phyloP scores from a whole-genome alignment of 2,888 invertebrate species.

The Dioctria rufipes region DNA sequence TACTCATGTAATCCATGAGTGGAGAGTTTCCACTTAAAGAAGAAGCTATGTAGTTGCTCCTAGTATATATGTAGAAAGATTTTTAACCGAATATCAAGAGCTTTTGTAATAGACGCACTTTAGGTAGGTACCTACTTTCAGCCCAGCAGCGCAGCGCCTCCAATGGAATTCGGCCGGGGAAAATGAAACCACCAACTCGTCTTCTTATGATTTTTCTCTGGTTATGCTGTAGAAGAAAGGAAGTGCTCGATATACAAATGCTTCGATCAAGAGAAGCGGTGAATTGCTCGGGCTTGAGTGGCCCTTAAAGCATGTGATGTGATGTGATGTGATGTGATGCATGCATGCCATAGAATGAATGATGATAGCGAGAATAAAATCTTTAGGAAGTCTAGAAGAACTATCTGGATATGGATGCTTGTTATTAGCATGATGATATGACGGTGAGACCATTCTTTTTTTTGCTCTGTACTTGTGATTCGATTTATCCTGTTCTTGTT shows the following conservation, averaged over 20 bases:
- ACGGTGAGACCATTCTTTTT: too few relatives aligned
- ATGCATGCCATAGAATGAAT: not conserved
- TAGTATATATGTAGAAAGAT: constrained; percentile 19
- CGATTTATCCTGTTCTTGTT: too few relatives aligned
- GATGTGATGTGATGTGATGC: not conserved
- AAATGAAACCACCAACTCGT: constrained; percentile 23
- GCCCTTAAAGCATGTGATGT: not conserved
- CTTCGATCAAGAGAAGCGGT: constrained; percentile 41
- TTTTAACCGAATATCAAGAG: constrained; percentile 48
- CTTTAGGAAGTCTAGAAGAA: too few relatives aligned
- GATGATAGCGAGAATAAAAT: too few relatives aligned
- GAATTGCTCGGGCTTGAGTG: constrained; percentile 31
- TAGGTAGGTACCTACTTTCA: not conserved
- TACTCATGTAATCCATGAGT: constrained; percentile 7
- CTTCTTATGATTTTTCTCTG: not conserved
- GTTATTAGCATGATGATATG: too few relatives aligned
- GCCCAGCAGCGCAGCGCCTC: not conserved
- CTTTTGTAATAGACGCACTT: constrained; percentile 31
- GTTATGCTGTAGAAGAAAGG: constrained; percentile 11
- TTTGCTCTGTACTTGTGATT: too few relatives aligned
- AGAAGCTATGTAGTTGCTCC: not conserved
- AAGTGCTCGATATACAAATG: constrained; percentile 23
- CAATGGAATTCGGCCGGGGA: not conserved
- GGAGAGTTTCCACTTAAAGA: constrained; percentile 33
- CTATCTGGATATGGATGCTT: too few relatives aligned